Evolutionary conservation across 2,888 invertebrate genomes (phyloP).

Genomic region (Schizaphis graminum): DNA sequence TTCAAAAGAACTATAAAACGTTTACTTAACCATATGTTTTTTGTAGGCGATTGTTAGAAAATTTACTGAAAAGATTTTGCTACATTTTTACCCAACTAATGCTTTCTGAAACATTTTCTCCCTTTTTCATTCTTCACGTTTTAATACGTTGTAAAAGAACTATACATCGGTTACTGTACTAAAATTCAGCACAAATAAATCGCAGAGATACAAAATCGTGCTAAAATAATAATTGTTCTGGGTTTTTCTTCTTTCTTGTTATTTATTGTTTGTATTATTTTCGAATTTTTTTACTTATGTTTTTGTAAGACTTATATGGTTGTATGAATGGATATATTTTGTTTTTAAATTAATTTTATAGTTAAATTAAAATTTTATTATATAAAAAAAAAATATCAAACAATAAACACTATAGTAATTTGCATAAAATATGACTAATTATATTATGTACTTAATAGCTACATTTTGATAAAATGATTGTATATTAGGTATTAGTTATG

Average conservation of each 20-base stretch:
- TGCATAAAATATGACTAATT: neutral
- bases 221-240: neutral
- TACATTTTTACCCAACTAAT: neutral
- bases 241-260: neutral
- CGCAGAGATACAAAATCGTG: neutral
- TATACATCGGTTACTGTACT: neutral
- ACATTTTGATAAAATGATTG: neutral
- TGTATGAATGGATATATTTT: neutral
- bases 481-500: neutral
- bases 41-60: neutral
- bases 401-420: neutral
- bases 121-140: conserved; percentile 26
- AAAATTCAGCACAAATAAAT: conserved; percentile 25
- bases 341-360: neutral
- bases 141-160: conserved; percentile 39
- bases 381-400: neutral
- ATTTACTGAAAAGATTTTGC: conserved; percentile 25
- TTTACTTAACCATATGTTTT: neutral
- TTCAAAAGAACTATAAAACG: neutral
- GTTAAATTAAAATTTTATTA: neutral
- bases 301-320: neutral
- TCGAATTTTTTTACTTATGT: neutral
- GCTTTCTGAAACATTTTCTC: neutral
- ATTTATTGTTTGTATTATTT: neutral
- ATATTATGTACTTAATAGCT: neutral